Evolutionary conservation across 2,113 vertebrate species (phyloP).

Genomic region (Menidia beryllina): DNA sequence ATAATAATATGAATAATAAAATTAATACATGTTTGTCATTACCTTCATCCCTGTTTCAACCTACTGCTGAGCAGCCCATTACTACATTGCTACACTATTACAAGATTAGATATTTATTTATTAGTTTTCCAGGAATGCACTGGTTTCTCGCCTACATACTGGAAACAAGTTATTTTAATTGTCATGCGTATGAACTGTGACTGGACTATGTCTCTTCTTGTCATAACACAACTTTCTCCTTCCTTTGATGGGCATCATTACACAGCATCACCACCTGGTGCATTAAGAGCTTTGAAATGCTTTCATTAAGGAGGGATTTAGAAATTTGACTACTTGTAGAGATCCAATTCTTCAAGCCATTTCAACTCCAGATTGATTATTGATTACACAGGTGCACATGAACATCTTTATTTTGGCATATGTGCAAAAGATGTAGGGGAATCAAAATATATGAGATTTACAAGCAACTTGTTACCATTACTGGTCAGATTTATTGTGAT

Average conservation of each 20-base stretch:
- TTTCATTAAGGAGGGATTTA: slow-evolving; percentile 1
- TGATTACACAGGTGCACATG: not conserved
- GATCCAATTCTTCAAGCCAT: not conserved
- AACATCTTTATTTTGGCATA: slow-evolving; percentile 7
- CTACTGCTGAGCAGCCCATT: not conserved
- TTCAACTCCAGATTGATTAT: slow-evolving; percentile 17
- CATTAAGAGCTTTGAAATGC: not conserved
- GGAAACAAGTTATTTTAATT: not conserved
- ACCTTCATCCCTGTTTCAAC: not conserved
- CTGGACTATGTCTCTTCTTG: not conserved
- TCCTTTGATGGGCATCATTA: not conserved
- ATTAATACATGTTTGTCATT: not conserved
- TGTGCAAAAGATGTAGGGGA: not conserved
- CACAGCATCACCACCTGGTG: slow-evolving; percentile 3
- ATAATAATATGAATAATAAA: too few species aligned
- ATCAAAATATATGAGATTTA: slow-evolving; percentile 9
- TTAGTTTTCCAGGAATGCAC: not conserved
- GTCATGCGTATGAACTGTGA: not conserved
- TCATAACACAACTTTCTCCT: not conserved
- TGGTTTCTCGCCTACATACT: not conserved
- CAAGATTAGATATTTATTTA: slow-evolving; percentile 1
- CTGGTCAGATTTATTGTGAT: slow-evolving; percentile 15
- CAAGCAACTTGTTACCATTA: not conserved
- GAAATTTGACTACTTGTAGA: slow-evolving; percentile 2
- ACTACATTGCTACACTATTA: not conserved